Percentiles rank a stretch among this genome's conserved stretches.
Evolutionary conservation across 2,113 vertebrate genomes (phyloP).

Genomic region (Meriones unguiculatus): DNA sequence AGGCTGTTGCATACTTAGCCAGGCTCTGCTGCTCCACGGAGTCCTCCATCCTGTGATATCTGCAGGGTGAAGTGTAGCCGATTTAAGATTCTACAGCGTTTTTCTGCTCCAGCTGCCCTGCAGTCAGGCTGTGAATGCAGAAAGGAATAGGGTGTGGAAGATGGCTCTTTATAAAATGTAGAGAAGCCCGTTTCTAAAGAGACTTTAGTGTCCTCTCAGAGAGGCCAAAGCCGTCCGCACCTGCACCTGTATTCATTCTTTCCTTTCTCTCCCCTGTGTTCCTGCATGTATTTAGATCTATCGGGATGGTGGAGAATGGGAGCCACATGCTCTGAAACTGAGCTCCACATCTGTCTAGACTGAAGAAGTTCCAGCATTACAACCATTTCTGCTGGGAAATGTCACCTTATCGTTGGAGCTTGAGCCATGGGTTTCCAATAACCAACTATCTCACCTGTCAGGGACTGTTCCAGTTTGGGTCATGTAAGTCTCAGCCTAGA

Average conservation of each 20-base stretch:
- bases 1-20: neutral
- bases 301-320: neutral
- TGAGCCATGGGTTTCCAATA: neutral
- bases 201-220: neutral
- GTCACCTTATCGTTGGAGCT: neutral
- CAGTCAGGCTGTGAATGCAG: conserved; percentile 46
- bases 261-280: fast-evolving
- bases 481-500: neutral
- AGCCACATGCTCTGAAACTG: neutral
- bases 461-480: neutral
- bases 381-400: neutral
- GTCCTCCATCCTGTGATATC: conserved; percentile 5
- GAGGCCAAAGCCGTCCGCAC: neutral
- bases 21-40: conserved; percentile 4
- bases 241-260: neutral
- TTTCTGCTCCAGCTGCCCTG: conserved; percentile 23
- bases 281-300: too few species aligned
- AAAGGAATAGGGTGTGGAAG: neutral
- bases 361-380: neutral
- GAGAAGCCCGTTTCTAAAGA: neutral
- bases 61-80: neutral
- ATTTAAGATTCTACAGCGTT: conserved; percentile 40
- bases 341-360: neutral
- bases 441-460: neutral
- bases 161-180: neutral